These are phyloP conservation scores for Liasis olivaceus DNA, from an alignment of 2,797 vertebrate genomes.

Conservation along the genomic window DNA sequence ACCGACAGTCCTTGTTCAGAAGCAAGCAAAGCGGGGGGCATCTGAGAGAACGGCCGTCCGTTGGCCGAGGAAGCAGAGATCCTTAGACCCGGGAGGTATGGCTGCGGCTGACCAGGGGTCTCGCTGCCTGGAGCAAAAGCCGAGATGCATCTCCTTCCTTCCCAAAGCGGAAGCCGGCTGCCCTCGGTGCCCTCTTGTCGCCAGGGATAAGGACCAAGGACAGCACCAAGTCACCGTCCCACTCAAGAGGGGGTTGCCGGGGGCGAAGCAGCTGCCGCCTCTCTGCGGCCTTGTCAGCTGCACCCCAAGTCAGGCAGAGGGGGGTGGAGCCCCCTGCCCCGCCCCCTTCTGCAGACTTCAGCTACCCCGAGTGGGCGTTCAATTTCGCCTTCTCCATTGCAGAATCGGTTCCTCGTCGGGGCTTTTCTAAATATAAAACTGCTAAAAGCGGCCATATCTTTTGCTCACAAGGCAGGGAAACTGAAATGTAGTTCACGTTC, in stretches of 20 bases:
- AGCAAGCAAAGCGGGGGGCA: neutral
- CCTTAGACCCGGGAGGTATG: neutral
- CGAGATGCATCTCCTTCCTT: neutral
- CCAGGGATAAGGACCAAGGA: neutral
- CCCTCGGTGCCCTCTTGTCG: neutral
- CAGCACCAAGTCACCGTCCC: neutral
- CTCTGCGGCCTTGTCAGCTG: neutral
- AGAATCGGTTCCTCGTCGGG: neutral
- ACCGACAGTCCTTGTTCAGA: neutral
- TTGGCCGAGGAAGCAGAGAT: neutral
- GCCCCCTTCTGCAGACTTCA: neutral
- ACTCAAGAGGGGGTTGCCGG: neutral
- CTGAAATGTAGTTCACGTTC: neutral
- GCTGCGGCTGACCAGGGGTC: neutral
- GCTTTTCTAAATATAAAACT: neutral
- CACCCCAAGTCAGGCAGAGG: neutral
- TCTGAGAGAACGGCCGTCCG: neutral
- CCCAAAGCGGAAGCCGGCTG: neutral
- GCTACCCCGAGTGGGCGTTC: neutral
- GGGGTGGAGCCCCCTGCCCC: neutral
- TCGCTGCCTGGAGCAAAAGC: neutral
- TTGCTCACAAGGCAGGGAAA: neutral
- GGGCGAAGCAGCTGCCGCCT: neutral
- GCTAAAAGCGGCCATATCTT: neutral
- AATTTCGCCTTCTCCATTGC: neutral